Evolutionary conservation across 2,888 invertebrate genomes (phyloP).

Genomic region (Spilarctia lutea): DNA sequence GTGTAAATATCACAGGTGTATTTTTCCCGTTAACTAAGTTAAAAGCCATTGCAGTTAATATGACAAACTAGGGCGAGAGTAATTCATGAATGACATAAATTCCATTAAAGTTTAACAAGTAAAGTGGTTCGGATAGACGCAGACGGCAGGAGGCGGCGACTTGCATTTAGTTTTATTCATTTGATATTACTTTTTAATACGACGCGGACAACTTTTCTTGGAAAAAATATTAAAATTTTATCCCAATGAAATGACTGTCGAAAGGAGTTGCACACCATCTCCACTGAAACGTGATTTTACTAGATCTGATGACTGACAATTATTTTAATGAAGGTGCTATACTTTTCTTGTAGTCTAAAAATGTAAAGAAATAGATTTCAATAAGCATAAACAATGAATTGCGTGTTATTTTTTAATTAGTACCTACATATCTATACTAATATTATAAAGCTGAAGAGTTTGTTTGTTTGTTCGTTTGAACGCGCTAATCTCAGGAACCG

Average conservation of each 20-base stretch:
- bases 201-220: slow-evolving; percentile 16
- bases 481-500: too few species aligned
- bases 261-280: slow-evolving; percentile 13
- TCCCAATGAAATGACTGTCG: slow-evolving; percentile 12
- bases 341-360: neutral
- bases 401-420: too few species aligned
- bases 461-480: too few species aligned
- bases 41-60: slow-evolving; percentile 7
- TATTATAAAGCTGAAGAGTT: too few species aligned
- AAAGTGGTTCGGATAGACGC: slow-evolving; percentile 30
- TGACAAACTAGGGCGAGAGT: neutral
- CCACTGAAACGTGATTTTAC: slow-evolving; percentile 5
- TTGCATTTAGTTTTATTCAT: slow-evolving; percentile 27
- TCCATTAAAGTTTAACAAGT: slow-evolving; percentile 34
- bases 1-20: neutral
- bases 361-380: too few species aligned
- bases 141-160: slow-evolving; percentile 21
- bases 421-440: too few species aligned
- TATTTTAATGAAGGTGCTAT: neutral
- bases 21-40: neutral
- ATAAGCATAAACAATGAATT: too few species aligned
- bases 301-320: neutral
- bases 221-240: slow-evolving; percentile 28
- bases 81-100: slow-evolving; percentile 29
- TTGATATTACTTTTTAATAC: slow-evolving; percentile 43